A percentile compares a stretch with the other conserved stretches of the same genome.
These are phyloP conservation scores for Dasyprocta punctata DNA, from an alignment of 2,113 vertebrate species.

Conservation along the genomic window DNA sequence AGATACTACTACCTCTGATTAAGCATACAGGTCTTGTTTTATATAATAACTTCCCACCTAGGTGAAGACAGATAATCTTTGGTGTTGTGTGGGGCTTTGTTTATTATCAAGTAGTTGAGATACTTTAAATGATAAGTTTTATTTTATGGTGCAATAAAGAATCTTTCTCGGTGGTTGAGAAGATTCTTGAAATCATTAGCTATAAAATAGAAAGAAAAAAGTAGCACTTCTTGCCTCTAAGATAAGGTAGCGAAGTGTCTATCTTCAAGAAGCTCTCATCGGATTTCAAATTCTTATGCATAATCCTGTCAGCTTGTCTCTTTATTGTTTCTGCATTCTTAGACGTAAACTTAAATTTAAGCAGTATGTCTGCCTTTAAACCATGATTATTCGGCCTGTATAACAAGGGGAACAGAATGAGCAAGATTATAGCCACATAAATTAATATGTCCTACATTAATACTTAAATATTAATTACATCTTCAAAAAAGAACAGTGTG, in stretches of 20 bases:
- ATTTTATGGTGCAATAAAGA: constrained; percentile 35
- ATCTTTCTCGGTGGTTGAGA: neutral
- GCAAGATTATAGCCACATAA: neutral
- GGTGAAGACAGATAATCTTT: constrained; percentile 26
- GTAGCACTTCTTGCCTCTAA: constrained; percentile 84
- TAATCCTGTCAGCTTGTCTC: constrained; percentile 72
- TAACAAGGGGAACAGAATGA: constrained; percentile 73
- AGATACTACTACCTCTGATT: neutral
- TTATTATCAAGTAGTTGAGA: constrained; percentile 10
- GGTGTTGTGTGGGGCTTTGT: neutral
- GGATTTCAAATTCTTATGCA: constrained; percentile 75
- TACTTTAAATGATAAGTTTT: constrained; percentile 28
- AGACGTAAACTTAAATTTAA: constrained; percentile 83
- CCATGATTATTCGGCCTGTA: constrained; percentile 82
- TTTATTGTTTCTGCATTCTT: constrained; percentile 63
- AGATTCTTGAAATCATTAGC: constrained; percentile 8
- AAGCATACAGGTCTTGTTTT: neutral
- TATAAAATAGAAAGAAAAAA: constrained; percentile 23
- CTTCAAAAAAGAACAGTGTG: constrained; percentile 29
- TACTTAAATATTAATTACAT: constrained; percentile 9
- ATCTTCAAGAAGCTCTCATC: constrained; percentile 70
- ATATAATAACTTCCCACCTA: constrained; percentile 8
- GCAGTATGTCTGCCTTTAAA: constrained; percentile 81
- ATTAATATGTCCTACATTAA: constrained; percentile 1
- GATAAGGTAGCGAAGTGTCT: constrained; percentile 79